These are phyloP conservation scores for Dendroctonus valens DNA, from an alignment of 1,140 invertebrate species.

Conservation along the genomic window DNA sequence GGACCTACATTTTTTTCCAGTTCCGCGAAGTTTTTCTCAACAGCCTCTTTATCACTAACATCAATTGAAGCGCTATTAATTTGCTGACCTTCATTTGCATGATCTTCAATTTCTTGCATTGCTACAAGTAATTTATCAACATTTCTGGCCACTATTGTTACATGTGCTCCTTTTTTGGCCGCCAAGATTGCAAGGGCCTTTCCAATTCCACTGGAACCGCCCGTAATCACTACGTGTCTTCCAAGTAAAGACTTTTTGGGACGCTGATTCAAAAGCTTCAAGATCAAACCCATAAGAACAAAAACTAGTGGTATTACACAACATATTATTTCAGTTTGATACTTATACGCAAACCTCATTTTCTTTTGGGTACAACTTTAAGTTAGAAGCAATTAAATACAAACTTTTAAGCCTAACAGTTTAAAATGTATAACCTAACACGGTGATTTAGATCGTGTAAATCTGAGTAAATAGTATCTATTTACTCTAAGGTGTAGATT, in stretches of 20 bases:
- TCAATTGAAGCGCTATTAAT: conserved; percentile 73
- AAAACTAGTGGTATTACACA: conserved; percentile 8
- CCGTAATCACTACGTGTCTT: conserved; percentile 75
- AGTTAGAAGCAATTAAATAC: too few species aligned
- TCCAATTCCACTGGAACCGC: conserved; percentile 95
- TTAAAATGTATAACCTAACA: too few species aligned
- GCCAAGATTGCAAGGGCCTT: conserved; percentile 77
- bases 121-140: conserved; percentile 63
- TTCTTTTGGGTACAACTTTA: too few species aligned
- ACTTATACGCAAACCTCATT: too few species aligned
- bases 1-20: conserved; percentile 58
- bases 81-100: conserved; percentile 57
- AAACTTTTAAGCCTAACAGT: too few species aligned
- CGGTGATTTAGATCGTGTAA: too few species aligned
- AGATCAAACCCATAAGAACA: conserved; percentile 2
- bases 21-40: conserved; percentile 57
- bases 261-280: conserved; percentile 23
- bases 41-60: conserved; percentile 62
- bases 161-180: conserved; percentile 75
- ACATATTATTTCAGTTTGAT: conserved; percentile 2
- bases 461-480: too few species aligned
- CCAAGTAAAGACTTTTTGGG: conserved; percentile 50
- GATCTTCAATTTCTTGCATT: conserved; percentile 57
- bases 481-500: too few species aligned
- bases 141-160: conserved; percentile 87